phyloP scores from a whole-genome alignment of 2,888 invertebrate genomes.

The Disparrhopalites patrizii region DNA sequence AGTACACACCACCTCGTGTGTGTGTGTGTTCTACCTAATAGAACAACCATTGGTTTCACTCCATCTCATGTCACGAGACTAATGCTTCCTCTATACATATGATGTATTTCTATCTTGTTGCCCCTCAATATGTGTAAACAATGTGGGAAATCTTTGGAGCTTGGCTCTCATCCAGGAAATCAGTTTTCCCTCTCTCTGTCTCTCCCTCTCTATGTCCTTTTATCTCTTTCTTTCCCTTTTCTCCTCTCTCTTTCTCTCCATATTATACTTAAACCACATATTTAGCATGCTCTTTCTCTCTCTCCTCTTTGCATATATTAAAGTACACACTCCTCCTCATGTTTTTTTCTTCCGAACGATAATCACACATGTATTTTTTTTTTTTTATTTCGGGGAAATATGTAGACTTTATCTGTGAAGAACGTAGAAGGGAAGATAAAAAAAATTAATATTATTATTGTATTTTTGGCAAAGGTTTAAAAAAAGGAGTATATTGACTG shows the following conservation, averaged over 20 bases:
- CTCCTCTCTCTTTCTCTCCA: neutral
- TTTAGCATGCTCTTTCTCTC: no score
- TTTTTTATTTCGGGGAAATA: no score
- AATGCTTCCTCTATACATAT: slow-evolving; percentile 4
- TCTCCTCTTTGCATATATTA: no score
- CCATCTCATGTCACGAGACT: slow-evolving; percentile 7
- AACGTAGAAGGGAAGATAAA: no score
- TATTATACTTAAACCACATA: no score
- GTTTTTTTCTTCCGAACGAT: no score
- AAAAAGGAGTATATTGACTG: no score
- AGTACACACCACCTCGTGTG: neutral
- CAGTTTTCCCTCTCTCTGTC: slow-evolving; percentile 5
- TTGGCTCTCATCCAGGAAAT: slow-evolving; percentile 21
- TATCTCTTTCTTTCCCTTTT: neutral
- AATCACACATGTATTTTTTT: no score
- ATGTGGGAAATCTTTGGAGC: slow-evolving; percentile 18
- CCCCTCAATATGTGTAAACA: slow-evolving; percentile 23
- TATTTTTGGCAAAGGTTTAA: no score
- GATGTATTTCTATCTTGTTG: slow-evolving; percentile 8
- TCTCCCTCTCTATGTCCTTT: neutral
- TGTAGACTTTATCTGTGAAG: no score
- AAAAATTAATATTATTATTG: no score
- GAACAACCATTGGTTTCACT: slow-evolving; percentile 9
- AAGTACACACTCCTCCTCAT: no score
- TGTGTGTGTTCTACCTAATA: neutral